Base-by-base conservation (phyloP, 2,888 invertebrate genomes). In the Hermaeophaga mercurialis region DNA sequence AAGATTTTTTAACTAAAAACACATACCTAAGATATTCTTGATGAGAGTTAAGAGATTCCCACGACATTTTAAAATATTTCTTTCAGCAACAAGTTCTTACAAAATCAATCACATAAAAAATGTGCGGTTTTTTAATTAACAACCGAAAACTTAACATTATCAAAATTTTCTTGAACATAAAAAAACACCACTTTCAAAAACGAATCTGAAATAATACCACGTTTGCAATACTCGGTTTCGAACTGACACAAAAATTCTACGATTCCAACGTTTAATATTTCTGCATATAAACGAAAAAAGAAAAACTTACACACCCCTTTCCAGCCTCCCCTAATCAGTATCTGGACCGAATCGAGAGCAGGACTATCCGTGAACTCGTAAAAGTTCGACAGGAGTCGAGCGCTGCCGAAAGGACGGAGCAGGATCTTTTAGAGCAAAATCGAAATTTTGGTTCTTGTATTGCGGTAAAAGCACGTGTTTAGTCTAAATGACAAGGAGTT, bases 21-120 rank as follows among this genome's bases (percentile, higher is more conserved):
- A 17, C 36, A 17, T 77, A 88, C 90, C 89, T 87, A 78, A 89
- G 84, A 79, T 88, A 88, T 80, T 90, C 90, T 78, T 88, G 88
- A 78, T 89, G 88, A 69, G 90, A 89, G 77, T 89, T 87, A 71
- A 90, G 83, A 64, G 89, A 89, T 82, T 91, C 89, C 90, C 90
- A 91, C 84, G 91, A 91, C 90, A 91, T 90, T 82, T 80, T 81
- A 11, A 15, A 45, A 26, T 45, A 36, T 39, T 17, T 39, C 33
- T 44, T 44, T 54, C 38, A 44, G 47, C 43, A 46, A 47, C 53
- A 47, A 54, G 47, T 45, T 31, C 52, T 43, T 38, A 53, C 15
- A 34, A 33, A 52, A 56, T 22, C 17, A 38, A 34, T 14, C 43
- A 18, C 43, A 22, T 11, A 36, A 36, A 47, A 47, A 36, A 24